Evolutionary conservation across 2,888 invertebrate genomes (phyloP), one percentile per base, ranked within the genome.

Genomic region (Nematopogon swammerdamellus): DNA sequence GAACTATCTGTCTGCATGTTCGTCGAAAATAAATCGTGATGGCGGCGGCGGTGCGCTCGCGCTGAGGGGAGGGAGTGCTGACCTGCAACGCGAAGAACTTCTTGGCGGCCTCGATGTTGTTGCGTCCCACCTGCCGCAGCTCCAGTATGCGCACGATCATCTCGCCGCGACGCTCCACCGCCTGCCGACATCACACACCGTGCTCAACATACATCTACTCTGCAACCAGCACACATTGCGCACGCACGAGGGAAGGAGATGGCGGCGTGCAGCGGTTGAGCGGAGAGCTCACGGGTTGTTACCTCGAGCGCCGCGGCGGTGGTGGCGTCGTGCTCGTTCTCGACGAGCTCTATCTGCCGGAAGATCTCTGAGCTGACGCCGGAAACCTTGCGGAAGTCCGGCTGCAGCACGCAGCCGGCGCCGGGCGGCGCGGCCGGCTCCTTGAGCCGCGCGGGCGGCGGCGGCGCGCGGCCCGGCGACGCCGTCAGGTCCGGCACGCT

Each of bases 361-460:
- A 95, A 96, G 76, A 95, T 95, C 82, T 95, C 95, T 69, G 92
- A 92, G 75, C 94, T 94, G 67, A 95, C 95, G 66, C 95, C 95
- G 73, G 95, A 95, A 69, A 95, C 95, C 87, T 95, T 95, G 67
- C 95, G 86, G 82, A 95, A 95, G 81, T 95, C 95, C 61, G 94
- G 92, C 80, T 95, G 95, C 75, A 95, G 74, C 79, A 83, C 86
- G 80, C 83, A 87, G 70, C 86, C 60, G 87, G 87, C 68, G 90
- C 90, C 68, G 91, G 88, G 65, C 91, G 86, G 70, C 87, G 87
- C 68, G 86, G 70, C 71, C 43, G 18, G 8, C 14, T 71, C 61
- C 75, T 67, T 57, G 70, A 67, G 69, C 70, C 82, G 67, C 75
- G 83, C 72, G 65, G 72, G 71, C 79, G 81, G 85, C 68, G 88